A percentile compares a stretch with the other conserved stretches of the same genome.
Evolutionary conservation across 2,113 vertebrate species (phyloP).

Genomic region (Saimiri boliviensis): DNA sequence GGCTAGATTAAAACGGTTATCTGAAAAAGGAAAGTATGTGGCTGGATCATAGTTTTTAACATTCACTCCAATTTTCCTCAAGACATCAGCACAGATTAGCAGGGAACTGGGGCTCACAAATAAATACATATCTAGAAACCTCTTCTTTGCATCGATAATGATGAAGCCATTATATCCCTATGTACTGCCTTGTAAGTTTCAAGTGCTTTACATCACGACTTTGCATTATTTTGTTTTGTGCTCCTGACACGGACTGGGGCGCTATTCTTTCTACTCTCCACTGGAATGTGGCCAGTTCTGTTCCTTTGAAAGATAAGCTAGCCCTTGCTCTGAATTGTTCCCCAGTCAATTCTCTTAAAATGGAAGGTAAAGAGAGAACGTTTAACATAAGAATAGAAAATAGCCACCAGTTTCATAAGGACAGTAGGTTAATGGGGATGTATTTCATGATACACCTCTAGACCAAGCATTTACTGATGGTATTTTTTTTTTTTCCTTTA

Average conservation of each 20-base stretch:
- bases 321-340: neutral
- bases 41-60: neutral
- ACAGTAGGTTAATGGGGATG: neutral
- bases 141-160: neutral
- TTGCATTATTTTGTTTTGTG: neutral
- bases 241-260: neutral
- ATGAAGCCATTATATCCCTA: neutral
- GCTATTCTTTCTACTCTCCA: neutral
- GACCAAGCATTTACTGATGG: neutral
- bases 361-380: neutral
- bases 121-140: neutral
- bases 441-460: neutral
- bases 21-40: neutral
- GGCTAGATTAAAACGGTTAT: neutral
- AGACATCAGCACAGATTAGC: neutral
- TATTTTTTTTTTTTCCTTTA: neutral
- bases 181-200: neutral
- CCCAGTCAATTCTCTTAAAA: neutral
- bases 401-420: neutral
- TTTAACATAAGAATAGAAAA: constrained; percentile 14
- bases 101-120: neutral
- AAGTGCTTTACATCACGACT: neutral
- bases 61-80: neutral
- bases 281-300: neutral
- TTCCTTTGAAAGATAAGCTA: neutral